A percentile compares a stretch with the other conserved stretches of the same genome.
These are phyloP conservation scores for Apteryx mantelli DNA, from an alignment of 2,113 vertebrate species.

Conservation along the genomic window DNA sequence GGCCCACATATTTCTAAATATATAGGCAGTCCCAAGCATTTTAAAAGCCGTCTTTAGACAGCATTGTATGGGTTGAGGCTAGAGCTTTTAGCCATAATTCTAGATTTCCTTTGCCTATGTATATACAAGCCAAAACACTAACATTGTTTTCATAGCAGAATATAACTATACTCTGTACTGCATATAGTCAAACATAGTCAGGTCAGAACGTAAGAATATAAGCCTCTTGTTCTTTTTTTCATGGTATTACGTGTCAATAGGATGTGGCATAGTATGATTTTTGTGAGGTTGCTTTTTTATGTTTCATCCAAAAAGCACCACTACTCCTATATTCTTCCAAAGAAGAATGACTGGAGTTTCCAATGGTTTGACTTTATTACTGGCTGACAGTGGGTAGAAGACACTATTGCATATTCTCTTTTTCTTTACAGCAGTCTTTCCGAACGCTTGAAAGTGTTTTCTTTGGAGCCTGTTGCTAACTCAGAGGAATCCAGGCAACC, in stretches of 20 bases:
- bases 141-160: background rate
- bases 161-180: background rate
- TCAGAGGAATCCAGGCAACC: background rate
- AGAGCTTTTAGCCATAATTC: background rate
- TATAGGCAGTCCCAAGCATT: background rate
- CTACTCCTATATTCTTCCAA: background rate
- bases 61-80: background rate
- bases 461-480: slow-evolving; percentile 13
- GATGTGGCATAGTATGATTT: background rate
- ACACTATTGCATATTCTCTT: background rate
- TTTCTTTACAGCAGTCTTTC: slow-evolving; percentile 9
- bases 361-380: background rate
- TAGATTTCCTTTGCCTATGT: background rate
- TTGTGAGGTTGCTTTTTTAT: background rate
- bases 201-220: background rate
- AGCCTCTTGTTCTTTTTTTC: background rate
- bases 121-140: background rate
- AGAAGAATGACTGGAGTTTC: background rate
- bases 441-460: slow-evolving; percentile 9
- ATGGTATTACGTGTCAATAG: background rate
- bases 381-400: background rate
- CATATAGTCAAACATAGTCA: background rate
- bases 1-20: background rate
- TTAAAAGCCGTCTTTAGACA: background rate
- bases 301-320: background rate